Percentiles rank a stretch among this genome's conserved stretches.
Conservation (phyloP, 2,888 invertebrate species). For the Microctonus brassicae region DNA sequence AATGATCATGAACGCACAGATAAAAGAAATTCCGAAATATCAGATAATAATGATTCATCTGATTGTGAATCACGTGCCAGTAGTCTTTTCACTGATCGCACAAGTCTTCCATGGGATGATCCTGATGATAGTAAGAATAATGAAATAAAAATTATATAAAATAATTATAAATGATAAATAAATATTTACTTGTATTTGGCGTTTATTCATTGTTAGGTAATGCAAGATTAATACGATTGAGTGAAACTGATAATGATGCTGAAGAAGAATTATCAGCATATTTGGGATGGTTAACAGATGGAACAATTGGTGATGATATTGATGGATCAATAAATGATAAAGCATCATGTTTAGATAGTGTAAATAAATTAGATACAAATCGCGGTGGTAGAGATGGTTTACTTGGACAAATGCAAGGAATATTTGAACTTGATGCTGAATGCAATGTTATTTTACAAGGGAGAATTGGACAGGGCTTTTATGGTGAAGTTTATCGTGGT, state of each 20-base stretch:
- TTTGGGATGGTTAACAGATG: conserved; percentile 55
- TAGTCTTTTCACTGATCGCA: conserved; percentile 60
- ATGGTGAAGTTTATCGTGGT: conserved; percentile 88
- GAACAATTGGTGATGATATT: conserved; percentile 39
- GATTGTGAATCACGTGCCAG: conserved; percentile 60
- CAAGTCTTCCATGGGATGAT: conserved; percentile 62
- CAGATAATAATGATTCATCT: conserved; percentile 61
- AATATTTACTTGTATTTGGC: conserved; percentile 15
- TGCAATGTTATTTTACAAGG: conserved; percentile 75
- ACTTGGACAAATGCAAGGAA: conserved; percentile 70
- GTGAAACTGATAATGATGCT: conserved; percentile 49
- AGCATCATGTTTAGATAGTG: conserved; percentile 25
- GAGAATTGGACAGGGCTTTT: conserved; percentile 82
- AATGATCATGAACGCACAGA: conserved; percentile 52
- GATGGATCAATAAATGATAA: conserved; percentile 23
- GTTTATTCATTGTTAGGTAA: conserved; percentile 40
- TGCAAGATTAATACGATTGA: conserved; percentile 43
- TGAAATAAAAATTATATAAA: neutral
- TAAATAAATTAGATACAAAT: conserved; percentile 32
- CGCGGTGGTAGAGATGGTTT: conserved; percentile 48
- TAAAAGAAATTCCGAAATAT: conserved; percentile 51
- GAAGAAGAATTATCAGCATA: conserved; percentile 56
- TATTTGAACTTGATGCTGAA: conserved; percentile 74
- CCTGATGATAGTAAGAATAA: conserved; percentile 53
- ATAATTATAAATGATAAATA: neutral